Percentiles rank a stretch among this genome's conserved stretches.
These are phyloP conservation scores for Cheiracanthium punctorium DNA, from an alignment of 2,888 invertebrate genomes.

Conservation along the genomic window DNA sequence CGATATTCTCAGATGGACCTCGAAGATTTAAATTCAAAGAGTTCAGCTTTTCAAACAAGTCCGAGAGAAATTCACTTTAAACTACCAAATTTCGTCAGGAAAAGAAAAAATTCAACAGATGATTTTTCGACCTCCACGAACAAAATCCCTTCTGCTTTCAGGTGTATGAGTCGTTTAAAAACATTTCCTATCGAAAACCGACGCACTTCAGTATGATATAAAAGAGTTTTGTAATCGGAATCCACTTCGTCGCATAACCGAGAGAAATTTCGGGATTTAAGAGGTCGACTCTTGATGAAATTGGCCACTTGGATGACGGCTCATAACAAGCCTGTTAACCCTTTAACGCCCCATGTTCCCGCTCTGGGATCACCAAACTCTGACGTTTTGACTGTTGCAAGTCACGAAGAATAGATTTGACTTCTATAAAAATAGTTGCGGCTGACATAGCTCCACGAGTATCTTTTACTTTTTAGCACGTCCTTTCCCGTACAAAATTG, in stretches of 20 bases:
- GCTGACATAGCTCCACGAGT: too few species aligned
- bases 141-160: too few species aligned
- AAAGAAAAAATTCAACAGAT: not conserved
- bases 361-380: too few species aligned
- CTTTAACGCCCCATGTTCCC: too few species aligned
- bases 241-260: not conserved
- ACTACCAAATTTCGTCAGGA: not conserved
- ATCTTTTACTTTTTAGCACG: too few species aligned
- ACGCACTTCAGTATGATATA: not conserved
- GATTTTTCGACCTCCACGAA: not conserved
- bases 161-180: not conserved
- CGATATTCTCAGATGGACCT: not conserved
- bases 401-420: too few species aligned
- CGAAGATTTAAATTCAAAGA: not conserved
- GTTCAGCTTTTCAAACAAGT: slow-evolving; percentile 6
- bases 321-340: too few species aligned
- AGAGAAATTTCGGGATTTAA: not conserved
- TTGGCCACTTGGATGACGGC: too few species aligned
- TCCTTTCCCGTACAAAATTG: too few species aligned
- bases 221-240: not conserved
- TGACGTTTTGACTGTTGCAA: too few species aligned
- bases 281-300: not conserved
- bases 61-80: not conserved
- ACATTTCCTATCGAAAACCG: not conserved
- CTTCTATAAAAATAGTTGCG: too few species aligned